Conservation (phyloP, 92 coral and sea anemone genomes). For the Porites rus region DNA sequence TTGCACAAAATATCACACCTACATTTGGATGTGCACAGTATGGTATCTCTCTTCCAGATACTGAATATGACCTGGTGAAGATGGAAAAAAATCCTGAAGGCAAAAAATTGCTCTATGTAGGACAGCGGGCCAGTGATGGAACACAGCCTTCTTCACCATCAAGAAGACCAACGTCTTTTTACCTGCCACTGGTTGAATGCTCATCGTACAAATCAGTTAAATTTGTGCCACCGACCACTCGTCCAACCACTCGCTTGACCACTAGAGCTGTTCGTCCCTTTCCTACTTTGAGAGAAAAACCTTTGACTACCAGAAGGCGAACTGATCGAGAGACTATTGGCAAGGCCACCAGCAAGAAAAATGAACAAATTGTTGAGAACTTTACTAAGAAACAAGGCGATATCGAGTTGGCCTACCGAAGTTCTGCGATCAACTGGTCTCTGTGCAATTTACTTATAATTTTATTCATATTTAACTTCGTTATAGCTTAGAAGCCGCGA, state of each 20-base stretch:
- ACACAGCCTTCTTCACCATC: slow-evolving; percentile 59
- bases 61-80: slow-evolving; percentile 81
- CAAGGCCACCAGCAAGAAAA: slow-evolving; percentile 20
- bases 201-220: slow-evolving; percentile 55
- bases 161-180: slow-evolving; percentile 79
- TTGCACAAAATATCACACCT: slow-evolving; percentile 67
- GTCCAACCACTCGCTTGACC: slow-evolving; percentile 76
- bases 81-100: slow-evolving; percentile 59
- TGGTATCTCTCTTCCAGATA: slow-evolving; percentile 72
- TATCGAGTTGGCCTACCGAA: background rate
- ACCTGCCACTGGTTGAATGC: slow-evolving; percentile 79
- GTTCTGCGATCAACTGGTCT: slow-evolving; percentile 19
- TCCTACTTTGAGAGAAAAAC: slow-evolving; percentile 65
- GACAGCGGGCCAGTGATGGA: slow-evolving; percentile 74
- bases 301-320: slow-evolving; percentile 59
- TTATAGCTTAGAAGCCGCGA: background rate
- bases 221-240: slow-evolving; percentile 79
- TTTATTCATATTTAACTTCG: background rate
- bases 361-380: background rate
- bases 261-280: slow-evolving; percentile 18
- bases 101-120: slow-evolving; percentile 68
- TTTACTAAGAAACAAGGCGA: background rate
- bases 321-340: slow-evolving; percentile 12
- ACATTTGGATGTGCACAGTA: slow-evolving; percentile 71
- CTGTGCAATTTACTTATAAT: background rate